These are phyloP conservation scores for Auanema freiburgensis DNA, from an alignment of 2,888 invertebrate genomes.

Conservation along the genomic window DNA sequence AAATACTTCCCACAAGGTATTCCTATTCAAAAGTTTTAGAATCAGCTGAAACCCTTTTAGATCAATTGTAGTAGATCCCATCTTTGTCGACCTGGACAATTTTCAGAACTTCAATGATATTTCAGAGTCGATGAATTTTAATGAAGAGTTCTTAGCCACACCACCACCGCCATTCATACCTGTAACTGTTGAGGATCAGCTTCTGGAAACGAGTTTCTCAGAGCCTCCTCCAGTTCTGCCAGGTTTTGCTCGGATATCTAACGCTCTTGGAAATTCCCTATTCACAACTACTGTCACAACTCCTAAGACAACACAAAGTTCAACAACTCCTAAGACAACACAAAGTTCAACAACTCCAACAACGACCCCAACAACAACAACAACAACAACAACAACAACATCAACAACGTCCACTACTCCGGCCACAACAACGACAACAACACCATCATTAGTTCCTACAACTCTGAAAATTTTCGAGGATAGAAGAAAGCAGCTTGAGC, in stretches of 20 bases:
- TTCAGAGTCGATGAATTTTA: not conserved
- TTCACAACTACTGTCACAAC: not conserved
- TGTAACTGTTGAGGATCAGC: no score
- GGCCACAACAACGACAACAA: not conserved
- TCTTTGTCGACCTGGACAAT: slow-evolving; percentile 25
- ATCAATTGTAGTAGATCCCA: slow-evolving; percentile 21
- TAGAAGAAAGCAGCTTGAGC: not conserved
- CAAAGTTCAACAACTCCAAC: not conserved
- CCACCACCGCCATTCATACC: no score
- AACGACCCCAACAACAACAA: not conserved
- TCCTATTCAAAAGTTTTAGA: no score
- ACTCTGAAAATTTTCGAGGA: not conserved
- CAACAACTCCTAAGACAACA: not conserved
- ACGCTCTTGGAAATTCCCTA: not conserved
- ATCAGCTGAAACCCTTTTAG: no score
- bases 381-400: slow-evolving; percentile 2
- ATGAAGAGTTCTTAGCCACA: no score
- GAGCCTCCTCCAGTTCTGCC: no score
- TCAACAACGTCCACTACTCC: not conserved
- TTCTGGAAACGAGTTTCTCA: no score
- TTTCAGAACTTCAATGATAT: slow-evolving; percentile 24
- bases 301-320: not conserved
- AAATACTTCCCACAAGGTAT: no score
- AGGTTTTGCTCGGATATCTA: no score
- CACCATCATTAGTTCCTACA: not conserved